Evolutionary conservation across 2,888 invertebrate genomes (phyloP), one percentile per base, ranked within the genome.

Genomic region (Formica aserva): DNA sequence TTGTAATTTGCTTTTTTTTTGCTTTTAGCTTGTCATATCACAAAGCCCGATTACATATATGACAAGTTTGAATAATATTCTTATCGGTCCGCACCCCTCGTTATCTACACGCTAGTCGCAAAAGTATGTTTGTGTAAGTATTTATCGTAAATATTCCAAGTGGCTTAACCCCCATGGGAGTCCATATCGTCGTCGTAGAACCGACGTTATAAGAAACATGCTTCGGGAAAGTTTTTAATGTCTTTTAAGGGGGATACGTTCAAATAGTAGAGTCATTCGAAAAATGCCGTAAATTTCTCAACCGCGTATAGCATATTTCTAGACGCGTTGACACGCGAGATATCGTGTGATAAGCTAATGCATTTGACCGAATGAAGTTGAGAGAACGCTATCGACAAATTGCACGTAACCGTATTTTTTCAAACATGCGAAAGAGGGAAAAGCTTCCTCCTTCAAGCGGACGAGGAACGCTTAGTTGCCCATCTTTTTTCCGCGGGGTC

Each of bases 11-110:
- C 18, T 13, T 76, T 52, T 76, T 52, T 38, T 15, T 26, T 38
- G 22, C 8, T 48, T 55, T 41, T 45, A 67, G n/a, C 41, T 35
- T 52, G 52, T 15, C 52, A 55, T 15, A 57, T 60, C 13, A 18
- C 35, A 69, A 69, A 13, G 78, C 63, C 78, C 85, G 91, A 92
- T 93, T 92, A 92, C 91, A 90, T 90, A 84, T 77, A 86, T 86
- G 88, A 85, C 72, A 92, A 91, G 93, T 94, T 94, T 94, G 93
- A 94, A 94, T 94, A 94, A 94, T 93, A 92, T 92, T 92, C 91
- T 93, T 94, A 94, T 94, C 94, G 92, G 92, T 87, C 85, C 89
- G 74, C 87, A 66, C 78, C 75, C 82, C 85, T 87, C 83, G 82
- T 91, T 90, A 91, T 90, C 87, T 88, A 82, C 77, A 55, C 87